Conservation (phyloP, 2,888 invertebrate species). For the Auanema sp. region DNA sequence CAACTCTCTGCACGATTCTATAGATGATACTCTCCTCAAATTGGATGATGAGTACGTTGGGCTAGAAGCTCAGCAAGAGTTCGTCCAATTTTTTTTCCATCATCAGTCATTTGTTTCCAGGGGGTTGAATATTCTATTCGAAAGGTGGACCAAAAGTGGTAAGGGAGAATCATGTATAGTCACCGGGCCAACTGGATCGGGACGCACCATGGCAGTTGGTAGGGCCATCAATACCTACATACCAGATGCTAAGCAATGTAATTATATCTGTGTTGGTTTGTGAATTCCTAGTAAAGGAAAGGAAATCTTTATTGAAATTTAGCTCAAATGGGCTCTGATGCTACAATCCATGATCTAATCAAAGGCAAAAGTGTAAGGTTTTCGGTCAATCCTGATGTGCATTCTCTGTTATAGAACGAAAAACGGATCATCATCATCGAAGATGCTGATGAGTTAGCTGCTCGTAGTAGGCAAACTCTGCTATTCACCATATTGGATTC, state of each 20-base stretch:
- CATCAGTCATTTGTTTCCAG: slow-evolving; percentile 4
- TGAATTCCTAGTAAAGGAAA: not conserved
- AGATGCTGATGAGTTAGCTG: slow-evolving; percentile 18
- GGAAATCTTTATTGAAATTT: no score
- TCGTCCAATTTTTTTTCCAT: not conserved
- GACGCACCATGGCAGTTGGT: not conserved
- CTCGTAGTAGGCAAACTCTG: slow-evolving; percentile 18
- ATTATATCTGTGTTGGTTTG: slow-evolving; percentile 13
- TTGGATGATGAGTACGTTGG: slow-evolving; percentile 7
- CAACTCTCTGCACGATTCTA: not conserved
- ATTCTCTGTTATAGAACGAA: slow-evolving; percentile 1
- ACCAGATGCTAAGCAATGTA: no score
- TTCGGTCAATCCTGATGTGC: not conserved
- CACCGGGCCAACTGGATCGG: slow-evolving; percentile 3
- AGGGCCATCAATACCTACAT: not conserved
- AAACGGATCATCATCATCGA: slow-evolving; percentile 15
- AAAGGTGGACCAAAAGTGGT: slow-evolving; percentile 8
- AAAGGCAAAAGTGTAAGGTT: slow-evolving; percentile 7
- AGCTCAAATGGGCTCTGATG: slow-evolving; percentile 20
- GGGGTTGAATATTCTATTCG: slow-evolving; percentile 12
- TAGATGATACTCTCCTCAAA: no score
- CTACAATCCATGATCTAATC: slow-evolving; percentile 10
- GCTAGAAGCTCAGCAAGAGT: slow-evolving; percentile 11
- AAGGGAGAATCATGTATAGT: slow-evolving; percentile 18
- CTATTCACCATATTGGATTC: slow-evolving; percentile 21